Base-by-base conservation (phyloP, 2,797 vertebrate genomes). In the Fringilla coelebs region DNA sequence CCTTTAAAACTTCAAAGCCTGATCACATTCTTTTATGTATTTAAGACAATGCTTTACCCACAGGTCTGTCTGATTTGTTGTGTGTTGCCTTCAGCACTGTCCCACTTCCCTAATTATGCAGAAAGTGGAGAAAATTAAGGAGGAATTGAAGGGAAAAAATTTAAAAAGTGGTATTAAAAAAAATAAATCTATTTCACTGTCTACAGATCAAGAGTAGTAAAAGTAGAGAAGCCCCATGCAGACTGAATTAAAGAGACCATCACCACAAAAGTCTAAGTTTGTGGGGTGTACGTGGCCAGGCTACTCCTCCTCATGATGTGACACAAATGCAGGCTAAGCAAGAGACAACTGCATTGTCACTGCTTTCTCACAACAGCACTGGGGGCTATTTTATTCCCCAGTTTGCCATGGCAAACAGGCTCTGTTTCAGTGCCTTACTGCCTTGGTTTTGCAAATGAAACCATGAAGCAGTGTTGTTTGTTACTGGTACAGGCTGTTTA, bases 341-440 rank as follows among this genome's bases (percentile, higher is more conserved):
- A 62, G 28, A 46, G 10, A 62, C 8, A 29, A 18, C 22, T 45
- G 14, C 2, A 38, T 21, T 73, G 43, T n/a, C 61, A 10, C 29
- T 41, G 31, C 1, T 15, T 62, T 46, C 70, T 85, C 71, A 67
- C 36, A 71, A 73, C 10, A 81, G 36, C 57, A 70, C 24, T 15
- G 26, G 11, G 9, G 24, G 4, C 7, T 32, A 0, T 8, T 12
- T 40, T 52, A n/a, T 22, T 16, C 3, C 21, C 25, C 12, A 46
- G 14, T 36, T 32, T 79, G 26, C 32, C 14, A 41, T 1, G 21
- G 51, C 66, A 90, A 20, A 61, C 24, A 58, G 46, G 36, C 20
- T 62, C 52, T 3, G 1, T 79, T 68, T 60, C 70, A 45, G 26
- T 15, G n/a, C 26, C 10, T 70, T 22, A 51, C 4, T 73, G 32